Base-by-base conservation (phyloP, 2,797 vertebrate species). In the Caiman crocodilus region DNA sequence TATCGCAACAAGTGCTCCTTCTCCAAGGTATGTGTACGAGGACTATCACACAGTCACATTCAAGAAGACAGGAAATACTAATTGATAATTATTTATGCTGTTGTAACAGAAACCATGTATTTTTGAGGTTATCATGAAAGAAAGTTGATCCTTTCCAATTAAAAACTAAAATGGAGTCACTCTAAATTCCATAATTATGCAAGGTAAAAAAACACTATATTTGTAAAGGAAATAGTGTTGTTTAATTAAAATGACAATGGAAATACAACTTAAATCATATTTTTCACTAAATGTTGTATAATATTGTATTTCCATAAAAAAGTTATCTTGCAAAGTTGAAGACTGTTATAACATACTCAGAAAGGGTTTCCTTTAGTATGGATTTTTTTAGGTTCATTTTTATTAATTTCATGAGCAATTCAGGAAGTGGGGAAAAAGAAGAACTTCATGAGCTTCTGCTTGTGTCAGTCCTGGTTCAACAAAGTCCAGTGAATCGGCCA, bases 301-400 rank as follows among this genome's bases (percentile, higher is more conserved):
- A 90, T 61, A 71, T 82, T 87, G 7, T 2, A 7, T 85, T 93
- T 90, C 58, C 84, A 0, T 83, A 50, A 84, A 85, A 7, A 2
- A 58, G 6, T 63, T 71, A 7, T 35, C 57, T 50, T 85, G 67
- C 18, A 18, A 10, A 82, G 14, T 26, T 92, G n/a, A 63, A 63
- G 1, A 2, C n/a, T n/a, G 20, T 73, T 60, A 77, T 80, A 30
- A 9, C 5, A 7, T 32, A 55, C 10, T 83, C 1, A 89, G 11
- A 75, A 83, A 90, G 32, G 4, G 76, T 67, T 90, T 85, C 30
- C 25, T 21, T 77, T 78, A 12, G 2, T 5, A 28, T 76, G 71
- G 35, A 83, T 85, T 76, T 88, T 90, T 64, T 82, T 88, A 76
- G 84, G 78, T 25, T 79, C 12, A 26, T n/a, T 90, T 15, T 80